Percentiles rank a stretch among this genome's conserved stretches.
Conservation (phyloP, 2,113 vertebrate species). For the Pollimyrus isidori region DNA sequence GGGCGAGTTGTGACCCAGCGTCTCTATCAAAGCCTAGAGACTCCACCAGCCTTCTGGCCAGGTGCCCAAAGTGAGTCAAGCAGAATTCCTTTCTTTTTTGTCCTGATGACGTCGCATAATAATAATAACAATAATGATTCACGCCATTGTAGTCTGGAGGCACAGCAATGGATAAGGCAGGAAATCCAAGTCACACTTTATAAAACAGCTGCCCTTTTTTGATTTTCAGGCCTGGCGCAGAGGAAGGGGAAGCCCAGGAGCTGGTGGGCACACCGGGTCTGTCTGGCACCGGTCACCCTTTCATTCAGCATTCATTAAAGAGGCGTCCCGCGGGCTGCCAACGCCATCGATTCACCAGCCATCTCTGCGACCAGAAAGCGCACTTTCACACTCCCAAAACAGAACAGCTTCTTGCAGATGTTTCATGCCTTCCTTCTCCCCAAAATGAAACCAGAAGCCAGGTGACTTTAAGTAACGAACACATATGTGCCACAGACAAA, state of each 20-base stretch:
- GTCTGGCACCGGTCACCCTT: neutral
- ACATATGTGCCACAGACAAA: neutral
- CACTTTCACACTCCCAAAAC: neutral
- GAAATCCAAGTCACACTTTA: slow-evolving; percentile 70
- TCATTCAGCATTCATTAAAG: neutral
- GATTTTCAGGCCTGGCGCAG: slow-evolving; percentile 41
- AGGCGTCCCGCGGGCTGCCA: neutral
- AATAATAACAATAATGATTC: slow-evolving; percentile 24
- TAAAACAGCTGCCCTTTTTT: slow-evolving; percentile 64
- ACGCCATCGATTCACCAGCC: neutral
- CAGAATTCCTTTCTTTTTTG: neutral
- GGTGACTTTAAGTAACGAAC: neutral
- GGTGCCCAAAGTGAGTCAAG: neutral
- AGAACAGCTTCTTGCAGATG: neutral
- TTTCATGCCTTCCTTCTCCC: neutral
- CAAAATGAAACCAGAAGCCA: neutral
- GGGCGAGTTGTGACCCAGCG: neutral
- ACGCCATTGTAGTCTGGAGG: slow-evolving; percentile 63
- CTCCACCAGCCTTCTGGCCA: neutral
- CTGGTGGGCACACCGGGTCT: neutral
- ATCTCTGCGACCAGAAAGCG: neutral
- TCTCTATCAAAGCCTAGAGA: neutral
- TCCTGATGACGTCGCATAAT: neutral
- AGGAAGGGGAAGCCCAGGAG: neutral
- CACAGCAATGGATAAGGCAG: slow-evolving; percentile 69